Conservation (phyloP, 2,888 invertebrate species). For the Drosophila atripex region DNA sequence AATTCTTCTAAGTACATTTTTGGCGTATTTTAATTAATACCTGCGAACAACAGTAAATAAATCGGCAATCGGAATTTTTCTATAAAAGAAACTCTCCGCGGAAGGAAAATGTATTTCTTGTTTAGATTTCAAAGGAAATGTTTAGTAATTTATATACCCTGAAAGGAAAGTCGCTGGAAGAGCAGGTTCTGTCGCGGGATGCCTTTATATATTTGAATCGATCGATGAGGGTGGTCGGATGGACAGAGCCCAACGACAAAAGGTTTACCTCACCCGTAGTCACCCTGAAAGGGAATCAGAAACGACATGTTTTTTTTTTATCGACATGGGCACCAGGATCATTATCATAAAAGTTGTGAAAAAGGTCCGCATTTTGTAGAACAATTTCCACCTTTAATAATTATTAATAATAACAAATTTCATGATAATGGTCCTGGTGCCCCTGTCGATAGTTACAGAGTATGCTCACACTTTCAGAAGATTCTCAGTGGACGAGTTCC, state of each 20-base stretch:
- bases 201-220: constrained; percentile 47
- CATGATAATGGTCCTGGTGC: constrained; percentile 32
- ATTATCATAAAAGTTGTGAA: too few species aligned
- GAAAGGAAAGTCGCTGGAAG: neutral
- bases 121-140: neutral
- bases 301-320: neutral
- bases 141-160: constrained; percentile 8
- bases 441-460: constrained; percentile 31
- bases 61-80: neutral
- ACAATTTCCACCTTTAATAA: too few species aligned
- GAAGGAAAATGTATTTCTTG: neutral
- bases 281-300: neutral
- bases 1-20: neutral
- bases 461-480: constrained; percentile 36
- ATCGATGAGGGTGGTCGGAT: neutral
- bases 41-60: neutral
- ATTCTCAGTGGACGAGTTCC: constrained; percentile 60
- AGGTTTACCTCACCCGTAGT: neutral
- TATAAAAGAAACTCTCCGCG: neutral
- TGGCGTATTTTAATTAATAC: neutral
- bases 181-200: constrained; percentile 43
- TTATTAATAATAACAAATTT: too few species aligned
- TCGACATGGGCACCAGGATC: too few species aligned
- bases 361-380: too few species aligned
- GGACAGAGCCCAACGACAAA: neutral